Evolutionary conservation across 2,888 invertebrate genomes (phyloP).

Genomic region (Candidula unifasciata): DNA sequence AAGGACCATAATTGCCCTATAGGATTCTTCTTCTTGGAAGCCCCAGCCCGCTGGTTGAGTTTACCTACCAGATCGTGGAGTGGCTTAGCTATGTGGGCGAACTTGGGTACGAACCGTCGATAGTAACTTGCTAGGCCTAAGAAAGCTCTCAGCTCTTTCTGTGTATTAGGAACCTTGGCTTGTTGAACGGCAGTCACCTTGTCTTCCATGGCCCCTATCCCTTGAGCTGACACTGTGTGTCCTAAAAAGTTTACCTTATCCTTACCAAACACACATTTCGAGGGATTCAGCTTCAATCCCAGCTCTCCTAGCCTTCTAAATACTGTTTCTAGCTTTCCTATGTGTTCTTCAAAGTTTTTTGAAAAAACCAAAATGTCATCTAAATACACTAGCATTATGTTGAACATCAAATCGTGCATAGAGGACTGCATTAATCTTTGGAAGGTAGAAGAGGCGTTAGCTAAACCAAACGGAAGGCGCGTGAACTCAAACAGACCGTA

Average conservation of each 20-base stretch:
- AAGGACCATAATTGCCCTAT: too few relatives aligned
- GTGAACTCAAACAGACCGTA: conserved; percentile 34
- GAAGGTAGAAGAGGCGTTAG: conserved; percentile 31
- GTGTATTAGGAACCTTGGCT: background rate
- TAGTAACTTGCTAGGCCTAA: background rate
- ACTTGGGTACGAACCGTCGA: background rate
- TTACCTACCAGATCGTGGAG: too few relatives aligned
- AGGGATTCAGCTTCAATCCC: background rate
- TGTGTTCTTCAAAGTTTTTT: background rate
- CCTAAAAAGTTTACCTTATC: background rate
- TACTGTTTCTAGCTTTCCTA: background rate
- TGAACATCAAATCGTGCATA: conserved; percentile 43
- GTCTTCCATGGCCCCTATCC: background rate
- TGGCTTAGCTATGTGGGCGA: background rate
- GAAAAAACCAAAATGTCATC: background rate
- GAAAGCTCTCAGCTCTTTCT: background rate
- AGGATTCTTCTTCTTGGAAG: too few relatives aligned
- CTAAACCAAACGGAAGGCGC: conserved; percentile 29
- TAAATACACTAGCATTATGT: conserved; percentile 23
- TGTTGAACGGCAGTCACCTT: background rate
- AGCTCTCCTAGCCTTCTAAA: background rate
- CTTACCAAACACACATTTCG: background rate
- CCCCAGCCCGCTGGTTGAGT: too few relatives aligned
- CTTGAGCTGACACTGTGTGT: background rate
- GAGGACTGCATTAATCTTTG: conserved; percentile 39